phyloP scores from a whole-genome alignment of 2,797 vertebrate species.

The Sebastes itinus region DNA sequence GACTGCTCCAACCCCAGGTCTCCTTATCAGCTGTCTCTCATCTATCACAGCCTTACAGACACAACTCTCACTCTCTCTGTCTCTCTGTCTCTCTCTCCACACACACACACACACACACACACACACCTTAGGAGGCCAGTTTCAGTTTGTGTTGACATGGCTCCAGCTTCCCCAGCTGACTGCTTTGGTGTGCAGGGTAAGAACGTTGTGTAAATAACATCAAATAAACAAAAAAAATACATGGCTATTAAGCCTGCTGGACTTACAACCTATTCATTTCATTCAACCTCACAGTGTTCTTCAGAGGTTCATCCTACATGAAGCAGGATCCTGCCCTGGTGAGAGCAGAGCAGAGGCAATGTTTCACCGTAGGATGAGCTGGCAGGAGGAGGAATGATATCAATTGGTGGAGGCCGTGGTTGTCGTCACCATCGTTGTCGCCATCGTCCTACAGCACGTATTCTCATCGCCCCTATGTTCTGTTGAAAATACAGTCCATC shows the following conservation, averaged over 20 bases:
- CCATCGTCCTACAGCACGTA: conserved; percentile 20
- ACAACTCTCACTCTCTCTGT: conserved; percentile 48
- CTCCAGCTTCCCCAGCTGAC: conserved; percentile 43
- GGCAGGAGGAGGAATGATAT: conserved; percentile 30
- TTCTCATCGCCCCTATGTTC: conserved; percentile 49
- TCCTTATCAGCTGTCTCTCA: conserved; percentile 73
- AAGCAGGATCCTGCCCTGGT: conserved; percentile 9
- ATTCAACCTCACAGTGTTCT: conserved; percentile 5
- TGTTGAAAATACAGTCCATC: conserved; percentile 32
- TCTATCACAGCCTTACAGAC: conserved; percentile 56
- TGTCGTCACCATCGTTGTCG: conserved; percentile 14
- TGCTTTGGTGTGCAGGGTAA: conserved; percentile 27
- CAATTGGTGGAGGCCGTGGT: conserved; percentile 26
- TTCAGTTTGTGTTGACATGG: conserved; percentile 44
- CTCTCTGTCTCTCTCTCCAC: conserved; percentile 53
- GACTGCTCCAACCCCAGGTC: conserved; percentile 69
- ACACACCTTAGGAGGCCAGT: conserved; percentile 1
- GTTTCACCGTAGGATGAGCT: not conserved
- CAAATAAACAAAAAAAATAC: conserved; percentile 8
- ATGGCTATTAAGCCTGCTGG: conserved; percentile 9
- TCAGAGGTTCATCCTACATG: conserved; percentile 1
- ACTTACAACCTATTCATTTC: conserved; percentile 18
- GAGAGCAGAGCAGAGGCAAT: conserved; percentile 13
- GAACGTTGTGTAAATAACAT: conserved; percentile 47
- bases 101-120: not conserved